Base-by-base conservation (phyloP, 2,888 invertebrate genomes). In the Meloe dianella region DNA sequence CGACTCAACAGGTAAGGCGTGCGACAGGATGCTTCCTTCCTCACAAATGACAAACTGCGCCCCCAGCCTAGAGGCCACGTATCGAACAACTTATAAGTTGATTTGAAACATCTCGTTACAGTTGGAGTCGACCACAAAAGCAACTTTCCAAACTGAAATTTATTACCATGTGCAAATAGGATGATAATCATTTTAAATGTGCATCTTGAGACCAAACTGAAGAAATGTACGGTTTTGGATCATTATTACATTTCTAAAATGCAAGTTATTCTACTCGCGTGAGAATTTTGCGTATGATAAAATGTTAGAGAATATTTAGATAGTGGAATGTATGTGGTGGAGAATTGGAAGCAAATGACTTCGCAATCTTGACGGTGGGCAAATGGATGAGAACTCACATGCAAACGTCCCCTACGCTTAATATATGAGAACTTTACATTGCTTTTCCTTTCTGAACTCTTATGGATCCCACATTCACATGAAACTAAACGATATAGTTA, bases 311-410 rank as follows among this genome's bases (percentile, higher is more conserved):
- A 72, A 74, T 74, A 73, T 76, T 72, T 74, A 71, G 68, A 66
- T 68, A 65, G 71, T 70, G 71, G 68, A 75, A 74, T 76, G 73
- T 72, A 76, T 76, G 74, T 76, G 75, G 76, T 73, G 68, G 71
- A 75, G 74, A 76, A 76, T 77, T 76, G 77, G 74, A 71, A 71
- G 75, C 76, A 77, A 77, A 77, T 77, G 75, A 76, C 74, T 74
- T 75, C 67, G 74, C 71, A 69, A 74, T 71, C 71, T 74, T 73
- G 73, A 71, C 74, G 75, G 71, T 73, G 70, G 71, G 72, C 67
- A 73, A 74, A 73, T 73, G 73, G 71, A 73, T 74, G 71, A 71
- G 67, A 62, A 64, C 67, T 71, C 63, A 70, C 73, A 74, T 73
- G 74, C 74, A 70, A 74, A 73, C 73, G 70, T 68, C 71, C 71